Evolutionary conservation across 92 coral and sea anemone genomes (phyloP).

Genomic region (Umimayanthus kanabou): DNA sequence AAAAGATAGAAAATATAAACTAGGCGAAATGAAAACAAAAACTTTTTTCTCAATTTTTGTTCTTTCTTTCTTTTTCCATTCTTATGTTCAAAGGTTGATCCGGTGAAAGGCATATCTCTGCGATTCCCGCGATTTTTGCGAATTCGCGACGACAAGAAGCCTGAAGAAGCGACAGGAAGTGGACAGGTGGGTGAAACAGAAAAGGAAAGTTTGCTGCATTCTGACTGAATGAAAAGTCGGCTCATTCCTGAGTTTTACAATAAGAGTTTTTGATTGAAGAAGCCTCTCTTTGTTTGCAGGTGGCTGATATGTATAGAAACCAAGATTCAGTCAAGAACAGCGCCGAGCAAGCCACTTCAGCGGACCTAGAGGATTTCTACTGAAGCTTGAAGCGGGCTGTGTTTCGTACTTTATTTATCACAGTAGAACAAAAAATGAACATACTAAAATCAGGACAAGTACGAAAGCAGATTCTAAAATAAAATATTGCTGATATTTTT

Average conservation of each 20-base stretch:
- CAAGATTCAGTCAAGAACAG: conserved; percentile 99
- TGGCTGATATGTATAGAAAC: conserved; percentile 93
- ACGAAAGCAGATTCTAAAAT: not conserved
- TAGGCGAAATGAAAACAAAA: not conserved
- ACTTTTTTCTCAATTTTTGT: not conserved
- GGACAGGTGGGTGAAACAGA: conserved; percentile 60
- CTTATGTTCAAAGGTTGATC: conserved; percentile 73
- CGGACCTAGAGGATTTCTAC: conserved; percentile 84
- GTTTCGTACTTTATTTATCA: not conserved
- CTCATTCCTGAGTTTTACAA: not conserved
- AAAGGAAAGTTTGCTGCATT: not conserved
- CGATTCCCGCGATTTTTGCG: conserved; percentile 98
- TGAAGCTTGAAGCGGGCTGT: conserved; percentile 30
- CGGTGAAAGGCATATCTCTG: conserved; percentile 92
- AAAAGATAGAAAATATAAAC: too few species aligned
- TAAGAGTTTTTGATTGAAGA: not conserved
- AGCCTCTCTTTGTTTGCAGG: conserved; percentile 54
- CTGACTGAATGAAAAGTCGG: not conserved
- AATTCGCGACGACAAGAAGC: conserved; percentile 95
- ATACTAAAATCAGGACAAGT: not conserved
- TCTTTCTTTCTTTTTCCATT: not conserved
- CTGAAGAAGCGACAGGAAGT: conserved; percentile 93
- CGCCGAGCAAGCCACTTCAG: conserved; percentile 52
- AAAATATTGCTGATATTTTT: not conserved
- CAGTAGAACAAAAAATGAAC: not conserved